Evolutionary conservation across 1,140 invertebrate species (phyloP).

Genomic region (Amyelois transitella): DNA sequence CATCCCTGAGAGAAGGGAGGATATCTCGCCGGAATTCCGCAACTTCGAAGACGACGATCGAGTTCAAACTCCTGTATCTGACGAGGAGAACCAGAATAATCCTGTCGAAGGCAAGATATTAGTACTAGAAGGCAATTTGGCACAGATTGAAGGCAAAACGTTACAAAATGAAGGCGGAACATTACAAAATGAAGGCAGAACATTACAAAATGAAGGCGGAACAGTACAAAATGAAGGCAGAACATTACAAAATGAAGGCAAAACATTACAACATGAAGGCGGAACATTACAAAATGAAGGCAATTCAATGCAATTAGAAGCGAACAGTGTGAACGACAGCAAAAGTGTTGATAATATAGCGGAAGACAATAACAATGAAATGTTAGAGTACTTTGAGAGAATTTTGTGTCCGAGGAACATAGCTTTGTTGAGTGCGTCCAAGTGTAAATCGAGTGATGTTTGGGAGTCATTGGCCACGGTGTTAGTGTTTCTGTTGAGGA

Average conservation of each 20-base stretch:
- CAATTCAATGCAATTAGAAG: not conserved
- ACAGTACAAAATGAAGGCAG: constrained; percentile 1
- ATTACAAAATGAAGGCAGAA: not conserved
- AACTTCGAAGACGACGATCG: constrained; percentile 43
- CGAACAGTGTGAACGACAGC: not conserved
- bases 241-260: not conserved
- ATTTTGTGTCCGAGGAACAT: constrained; percentile 60
- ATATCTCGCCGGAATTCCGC: constrained; percentile 26
- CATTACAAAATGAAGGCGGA: not conserved
- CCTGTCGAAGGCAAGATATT: too few relatives aligned
- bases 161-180: not conserved
- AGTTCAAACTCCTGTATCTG: constrained; percentile 32
- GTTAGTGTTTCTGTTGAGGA: constrained; percentile 47
- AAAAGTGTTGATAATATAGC: not conserved
- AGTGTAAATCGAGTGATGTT: constrained; percentile 21
- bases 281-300: not conserved
- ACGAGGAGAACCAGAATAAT: constrained; percentile 24
- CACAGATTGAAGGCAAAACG: not conserved
- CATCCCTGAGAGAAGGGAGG: constrained; percentile 20
- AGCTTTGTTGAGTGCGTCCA: constrained; percentile 32
- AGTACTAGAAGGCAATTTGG: not conserved
- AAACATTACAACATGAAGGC: not conserved
- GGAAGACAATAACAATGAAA: constrained; percentile 11
- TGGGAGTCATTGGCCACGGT: constrained; percentile 48
- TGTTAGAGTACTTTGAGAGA: constrained; percentile 45